phyloP scores from a whole-genome alignment of 2,888 invertebrate species.

The Catocala fraxini region DNA sequence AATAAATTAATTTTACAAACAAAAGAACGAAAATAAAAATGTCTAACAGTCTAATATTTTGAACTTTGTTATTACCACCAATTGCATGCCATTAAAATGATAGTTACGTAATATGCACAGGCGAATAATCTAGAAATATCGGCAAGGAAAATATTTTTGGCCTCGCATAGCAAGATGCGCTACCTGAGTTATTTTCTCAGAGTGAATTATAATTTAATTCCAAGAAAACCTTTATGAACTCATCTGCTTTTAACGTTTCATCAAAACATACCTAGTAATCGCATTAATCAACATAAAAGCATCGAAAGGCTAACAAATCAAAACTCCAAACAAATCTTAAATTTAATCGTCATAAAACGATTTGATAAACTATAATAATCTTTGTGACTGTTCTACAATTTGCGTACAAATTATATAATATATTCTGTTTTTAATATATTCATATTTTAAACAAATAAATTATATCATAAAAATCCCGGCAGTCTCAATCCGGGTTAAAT shows the following conservation, averaged over 20 bases:
- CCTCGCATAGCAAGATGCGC: background rate
- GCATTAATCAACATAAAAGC: conserved; percentile 2
- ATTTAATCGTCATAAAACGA: too few species aligned
- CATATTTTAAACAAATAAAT: background rate
- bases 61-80: background rate
- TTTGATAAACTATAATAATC: too few species aligned
- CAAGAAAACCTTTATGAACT: background rate
- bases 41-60: too few species aligned
- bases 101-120: background rate
- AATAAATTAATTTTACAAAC: too few species aligned
- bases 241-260: background rate
- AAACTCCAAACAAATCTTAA: conserved; percentile 1
- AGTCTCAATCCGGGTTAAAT: conserved; percentile 1
- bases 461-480: conserved; percentile 2
- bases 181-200: background rate
- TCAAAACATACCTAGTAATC: background rate
- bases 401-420: too few species aligned
- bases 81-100: background rate
- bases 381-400: too few species aligned
- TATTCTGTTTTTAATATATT: too few species aligned
- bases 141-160: background rate
- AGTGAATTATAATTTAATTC: background rate
- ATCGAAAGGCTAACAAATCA: conserved; percentile 2
- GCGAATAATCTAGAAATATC: background rate
- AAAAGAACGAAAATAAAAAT: too few species aligned